These are phyloP conservation scores for Galerucella pusilla DNA, from an alignment of 2,888 invertebrate species.

Conservation along the genomic window DNA sequence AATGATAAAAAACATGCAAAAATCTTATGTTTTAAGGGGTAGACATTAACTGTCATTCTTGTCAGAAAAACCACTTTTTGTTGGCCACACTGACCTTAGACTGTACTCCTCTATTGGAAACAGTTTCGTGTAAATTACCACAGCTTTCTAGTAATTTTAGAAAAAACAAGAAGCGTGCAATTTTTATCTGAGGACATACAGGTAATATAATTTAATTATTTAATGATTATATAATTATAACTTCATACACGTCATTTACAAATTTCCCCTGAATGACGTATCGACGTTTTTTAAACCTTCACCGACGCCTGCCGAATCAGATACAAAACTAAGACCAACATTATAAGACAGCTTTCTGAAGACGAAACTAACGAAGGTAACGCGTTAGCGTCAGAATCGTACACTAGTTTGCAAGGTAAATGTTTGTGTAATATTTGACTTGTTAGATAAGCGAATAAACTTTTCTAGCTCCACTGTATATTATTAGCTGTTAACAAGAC, in stretches of 20 bases:
- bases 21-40: too few relatives aligned
- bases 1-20: too few relatives aligned
- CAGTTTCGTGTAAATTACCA: slow-evolving; percentile 58
- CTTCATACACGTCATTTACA: slow-evolving; percentile 67
- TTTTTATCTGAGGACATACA: slow-evolving; percentile 87
- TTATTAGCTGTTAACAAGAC: too few relatives aligned
- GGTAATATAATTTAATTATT: slow-evolving; percentile 58
- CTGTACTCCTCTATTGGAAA: too few relatives aligned
- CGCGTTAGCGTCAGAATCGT: slow-evolving; percentile 33
- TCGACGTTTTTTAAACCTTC: slow-evolving; percentile 79
- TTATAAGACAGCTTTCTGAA: slow-evolving; percentile 49
- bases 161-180: slow-evolving; percentile 71
- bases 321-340: slow-evolving; percentile 42
- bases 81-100: too few relatives aligned
- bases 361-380: slow-evolving; percentile 37
- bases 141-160: slow-evolving; percentile 53
- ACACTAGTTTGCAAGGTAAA: slow-evolving; percentile 41
- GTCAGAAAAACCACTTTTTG: too few relatives aligned
- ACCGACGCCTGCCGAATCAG: slow-evolving; percentile 44
- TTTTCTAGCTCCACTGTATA: too few relatives aligned
- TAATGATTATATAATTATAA: background rate
- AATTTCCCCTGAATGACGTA: slow-evolving; percentile 77
- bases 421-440: background rate
- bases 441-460: too few relatives aligned
- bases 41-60: too few relatives aligned